These are phyloP conservation scores for Hypomesus transpacificus DNA, from an alignment of 2,113 vertebrate species.

Conservation along the genomic window DNA sequence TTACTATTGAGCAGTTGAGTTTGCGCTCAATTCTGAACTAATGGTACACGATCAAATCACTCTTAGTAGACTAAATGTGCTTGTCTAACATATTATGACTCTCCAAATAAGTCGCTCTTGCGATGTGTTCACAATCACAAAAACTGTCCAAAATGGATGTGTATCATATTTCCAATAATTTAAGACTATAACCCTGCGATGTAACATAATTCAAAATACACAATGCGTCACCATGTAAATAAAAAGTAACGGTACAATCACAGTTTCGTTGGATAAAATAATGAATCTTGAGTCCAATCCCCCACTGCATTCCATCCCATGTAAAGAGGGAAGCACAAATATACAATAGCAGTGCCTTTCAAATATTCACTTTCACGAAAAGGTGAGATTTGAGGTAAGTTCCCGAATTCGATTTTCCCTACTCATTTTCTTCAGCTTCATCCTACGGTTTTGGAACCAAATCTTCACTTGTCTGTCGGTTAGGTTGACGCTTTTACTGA, in stretches of 20 bases:
- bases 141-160: slow-evolving; percentile 35
- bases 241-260: slow-evolving; percentile 76
- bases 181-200: slow-evolving; percentile 72
- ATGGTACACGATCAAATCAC: slow-evolving; percentile 49
- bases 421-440: slow-evolving; percentile 99
- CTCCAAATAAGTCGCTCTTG: slow-evolving; percentile 45
- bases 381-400: slow-evolving; percentile 98
- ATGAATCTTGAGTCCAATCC: slow-evolving; percentile 67
- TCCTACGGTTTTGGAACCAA: slow-evolving; percentile 99
- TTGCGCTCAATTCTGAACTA: slow-evolving; percentile 45
- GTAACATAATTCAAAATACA: slow-evolving; percentile 57
- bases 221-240: slow-evolving; percentile 54
- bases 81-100: slow-evolving; percentile 52
- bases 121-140: slow-evolving; percentile 37
- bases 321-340: slow-evolving; percentile 18
- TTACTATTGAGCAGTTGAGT: slow-evolving; percentile 51
- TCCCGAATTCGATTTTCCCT: slow-evolving; percentile 98
- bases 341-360: slow-evolving; percentile 10
- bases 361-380: slow-evolving; percentile 81
- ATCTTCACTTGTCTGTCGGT: slow-evolving; percentile 99
- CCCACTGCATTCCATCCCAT: slow-evolving; percentile 64
- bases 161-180: slow-evolving; percentile 59
- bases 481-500: slow-evolving; percentile 99
- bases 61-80: slow-evolving; percentile 58
- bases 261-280: slow-evolving; percentile 82